phyloP scores from a whole-genome alignment of 2,113 vertebrate genomes.

The Oryzias woworae region DNA sequence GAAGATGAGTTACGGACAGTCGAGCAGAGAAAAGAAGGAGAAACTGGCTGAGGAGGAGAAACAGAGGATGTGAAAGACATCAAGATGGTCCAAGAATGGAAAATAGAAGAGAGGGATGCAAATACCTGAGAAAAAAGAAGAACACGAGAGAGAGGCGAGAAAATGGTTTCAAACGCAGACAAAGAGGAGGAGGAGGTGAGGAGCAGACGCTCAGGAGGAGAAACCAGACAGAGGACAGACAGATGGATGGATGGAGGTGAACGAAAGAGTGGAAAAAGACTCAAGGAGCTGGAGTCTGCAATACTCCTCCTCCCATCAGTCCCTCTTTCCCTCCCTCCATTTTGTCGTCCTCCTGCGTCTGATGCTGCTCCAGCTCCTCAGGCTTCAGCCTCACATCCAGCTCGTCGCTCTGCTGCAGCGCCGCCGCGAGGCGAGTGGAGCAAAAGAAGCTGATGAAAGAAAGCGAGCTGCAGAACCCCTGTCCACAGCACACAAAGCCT shows the following conservation, averaged over 20 bases:
- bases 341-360: constrained; percentile 62
- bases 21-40: not conserved
- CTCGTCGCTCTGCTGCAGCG: constrained; percentile 33
- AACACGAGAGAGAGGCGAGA: not conserved
- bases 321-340: constrained; percentile 55
- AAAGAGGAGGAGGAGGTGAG: not conserved
- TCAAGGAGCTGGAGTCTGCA: constrained; percentile 51
- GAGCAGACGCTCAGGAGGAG: not conserved
- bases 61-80: not conserved
- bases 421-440: constrained; percentile 4
- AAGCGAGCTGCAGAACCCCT: constrained; percentile 1
- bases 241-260: constrained; percentile 12
- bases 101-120: not conserved
- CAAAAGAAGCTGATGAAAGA: not conserved
- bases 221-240: constrained; percentile 1
- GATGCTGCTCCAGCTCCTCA: constrained; percentile 54
- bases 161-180: not conserved
- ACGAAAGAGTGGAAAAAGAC: constrained; percentile 12
- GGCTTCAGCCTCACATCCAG: constrained; percentile 55
- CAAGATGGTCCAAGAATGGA: not conserved
- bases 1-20: not conserved
- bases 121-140: not conserved
- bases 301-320: constrained; percentile 16
- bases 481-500: no score
- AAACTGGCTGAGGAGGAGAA: not conserved